A percentile compares a stretch with the other conserved stretches of the same genome.
These are phyloP conservation scores for Hydropsyche tenuis DNA, from an alignment of 1,140 invertebrate species.

Conservation along the genomic window DNA sequence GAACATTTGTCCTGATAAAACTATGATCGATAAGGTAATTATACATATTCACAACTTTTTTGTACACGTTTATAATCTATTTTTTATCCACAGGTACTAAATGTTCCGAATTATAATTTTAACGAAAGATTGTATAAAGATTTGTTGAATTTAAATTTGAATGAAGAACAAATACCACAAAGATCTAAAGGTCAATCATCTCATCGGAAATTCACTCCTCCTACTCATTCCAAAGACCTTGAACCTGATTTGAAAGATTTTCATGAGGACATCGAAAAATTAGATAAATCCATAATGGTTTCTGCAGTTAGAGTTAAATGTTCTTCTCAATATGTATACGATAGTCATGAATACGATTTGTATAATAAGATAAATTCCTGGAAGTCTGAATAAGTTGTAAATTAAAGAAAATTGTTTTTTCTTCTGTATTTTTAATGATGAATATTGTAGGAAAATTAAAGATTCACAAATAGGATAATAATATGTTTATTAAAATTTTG, in stretches of 20 bases:
- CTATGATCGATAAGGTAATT: background rate
- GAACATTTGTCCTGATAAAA: background rate
- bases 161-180: constrained; percentile 50
- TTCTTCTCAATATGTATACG: constrained; percentile 52
- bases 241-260: constrained; percentile 62
- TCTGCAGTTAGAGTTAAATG: constrained; percentile 55
- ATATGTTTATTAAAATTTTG: constrained; percentile 34
- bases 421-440: too few relatives aligned
- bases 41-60: background rate
- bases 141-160: constrained; percentile 59
- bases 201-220: constrained; percentile 40
- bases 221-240: constrained; percentile 54
- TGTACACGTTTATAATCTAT: background rate
- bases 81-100: constrained; percentile 53
- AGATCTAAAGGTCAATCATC: constrained; percentile 52
- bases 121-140: constrained; percentile 61
- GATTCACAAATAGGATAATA: background rate
- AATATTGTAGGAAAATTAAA: background rate
- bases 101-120: constrained; percentile 60
- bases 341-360: constrained; percentile 48
- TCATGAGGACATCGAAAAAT: constrained; percentile 53
- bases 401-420: too few relatives aligned
- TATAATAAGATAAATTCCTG: constrained; percentile 40
- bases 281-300: constrained; percentile 55
- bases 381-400: constrained; percentile 17